Percentiles rank a stretch among this genome's conserved stretches.
phyloP scores from a whole-genome alignment of 2,888 invertebrate genomes.

The Ormyrus thymus region DNA sequence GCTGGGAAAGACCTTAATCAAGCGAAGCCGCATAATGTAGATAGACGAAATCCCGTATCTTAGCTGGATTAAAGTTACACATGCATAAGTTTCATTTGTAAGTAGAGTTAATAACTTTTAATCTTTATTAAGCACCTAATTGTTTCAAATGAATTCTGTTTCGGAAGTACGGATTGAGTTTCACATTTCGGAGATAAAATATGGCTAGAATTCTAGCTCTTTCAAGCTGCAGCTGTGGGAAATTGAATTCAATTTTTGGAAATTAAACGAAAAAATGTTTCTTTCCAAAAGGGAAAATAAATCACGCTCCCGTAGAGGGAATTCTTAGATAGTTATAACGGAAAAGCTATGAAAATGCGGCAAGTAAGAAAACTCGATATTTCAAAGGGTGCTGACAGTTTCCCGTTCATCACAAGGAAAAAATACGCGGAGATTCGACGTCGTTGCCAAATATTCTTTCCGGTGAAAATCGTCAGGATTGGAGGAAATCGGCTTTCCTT shows the following conservation, averaged over 20 bases:
- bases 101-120: neutral
- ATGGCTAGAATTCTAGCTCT: no score
- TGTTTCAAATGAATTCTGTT: neutral
- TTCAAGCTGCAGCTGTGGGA: neutral
- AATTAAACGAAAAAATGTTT: no score
- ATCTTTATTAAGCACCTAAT: neutral
- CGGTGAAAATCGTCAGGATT: conserved; percentile 7
- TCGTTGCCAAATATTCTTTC: conserved; percentile 21
- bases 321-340: no score
- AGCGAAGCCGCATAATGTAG: neutral
- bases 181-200: no score
- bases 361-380: neutral
- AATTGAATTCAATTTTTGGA: neutral
- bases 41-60: neutral
- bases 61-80: neutral
- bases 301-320: no score
- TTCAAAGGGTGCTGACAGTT: neutral
- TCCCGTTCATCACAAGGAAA: neutral
- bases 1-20: no score
- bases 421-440: neutral
- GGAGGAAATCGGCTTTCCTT: conserved; percentile 36
- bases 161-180: no score
- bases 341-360: no score
- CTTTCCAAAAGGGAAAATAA: no score
- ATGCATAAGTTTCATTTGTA: neutral